These are phyloP conservation scores for Aurelia aurita DNA, from an alignment of 30 jellyfish, hydroid and myxozoan species.

Conservation along the genomic window DNA sequence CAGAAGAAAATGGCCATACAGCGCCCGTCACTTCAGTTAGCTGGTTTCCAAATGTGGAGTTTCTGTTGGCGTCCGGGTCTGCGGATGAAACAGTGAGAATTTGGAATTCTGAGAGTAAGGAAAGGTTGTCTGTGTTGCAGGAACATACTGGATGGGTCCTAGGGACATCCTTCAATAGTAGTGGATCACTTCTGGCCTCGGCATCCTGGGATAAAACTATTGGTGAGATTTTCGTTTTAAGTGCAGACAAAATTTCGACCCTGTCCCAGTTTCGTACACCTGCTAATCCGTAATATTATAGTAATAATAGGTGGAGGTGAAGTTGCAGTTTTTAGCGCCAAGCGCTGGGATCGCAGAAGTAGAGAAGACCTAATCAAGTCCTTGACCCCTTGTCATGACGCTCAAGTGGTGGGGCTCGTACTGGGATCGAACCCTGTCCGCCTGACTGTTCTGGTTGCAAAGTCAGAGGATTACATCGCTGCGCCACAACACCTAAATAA, in stretches of 20 bases:
- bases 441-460: no score
- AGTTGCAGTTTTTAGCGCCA: no score
- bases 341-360: no score
- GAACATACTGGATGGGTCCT: conserved; percentile 89
- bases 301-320: no score
- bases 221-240: conserved; percentile 9
- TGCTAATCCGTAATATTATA: no score
- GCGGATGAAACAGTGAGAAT: conserved; percentile 77
- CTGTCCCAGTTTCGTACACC: no score
- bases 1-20: conserved; percentile 72
- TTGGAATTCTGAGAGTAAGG: conserved; percentile 89
- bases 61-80: conserved; percentile 82
- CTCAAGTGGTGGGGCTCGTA: no score
- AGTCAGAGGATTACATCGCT: no score
- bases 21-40: conserved; percentile 83
- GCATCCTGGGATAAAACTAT: conserved; percentile 89
- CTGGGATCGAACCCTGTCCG: no score
- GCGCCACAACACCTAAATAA: no score
- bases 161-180: conserved; percentile 66
- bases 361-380: no score
- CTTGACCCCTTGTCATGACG: no score
- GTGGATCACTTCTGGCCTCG: conserved; percentile 72
- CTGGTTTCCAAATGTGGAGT: conserved; percentile 92
- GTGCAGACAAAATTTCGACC: not conserved
- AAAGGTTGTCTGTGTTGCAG: conserved; percentile 68